Base-by-base conservation (phyloP, 2,888 invertebrate species). In the Apocheima hispidaria region DNA sequence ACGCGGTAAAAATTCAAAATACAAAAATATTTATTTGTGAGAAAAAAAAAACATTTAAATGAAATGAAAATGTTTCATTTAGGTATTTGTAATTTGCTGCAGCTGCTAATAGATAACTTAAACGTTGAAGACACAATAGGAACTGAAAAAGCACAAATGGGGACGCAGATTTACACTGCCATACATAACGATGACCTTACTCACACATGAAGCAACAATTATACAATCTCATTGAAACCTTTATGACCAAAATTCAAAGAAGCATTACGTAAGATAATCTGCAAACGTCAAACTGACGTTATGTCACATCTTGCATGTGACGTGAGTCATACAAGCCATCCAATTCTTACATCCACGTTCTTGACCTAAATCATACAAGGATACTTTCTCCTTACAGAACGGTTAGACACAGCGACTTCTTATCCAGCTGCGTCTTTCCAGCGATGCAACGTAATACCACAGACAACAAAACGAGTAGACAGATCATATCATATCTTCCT, bases 361-460 rank as follows among this genome's bases (percentile, higher is more conserved):
- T 72, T 79, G 83, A 79, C 82, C 79, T 58, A 77, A 71, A 71
- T 73, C 68, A 55, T 54, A 63, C 55, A 74, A 65, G 60, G 60
- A 65, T 75, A 16, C 78, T 81, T 80, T 80, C 77, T 71, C 74
- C 68, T 1, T 6, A 1, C 26, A 30, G 9, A 23, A 40, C 10
- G 2, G 35, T 50, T 33, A 38, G 36, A 18, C 7, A 12, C 40
- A n/a, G 18, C 2, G n/a, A n/a, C n/a, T n/a, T n/a, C n/a, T n/a
- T n/a, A n/a, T n/a, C n/a, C n/a, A n/a, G n/a, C n/a, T n/a, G n/a
- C n/a, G n/a, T n/a, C n/a, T n/a, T n/a, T n/a, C n/a, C n/a, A n/a
- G n/a, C n/a, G n/a, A n/a, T n/a, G n/a, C n/a, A n/a, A n/a, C n/a
- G n/a, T n/a, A n/a, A n/a, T n/a, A n/a, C n/a, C n/a, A n/a, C n/a